Conservation (phyloP, 2,113 vertebrate species). For the Martes martes region DNA sequence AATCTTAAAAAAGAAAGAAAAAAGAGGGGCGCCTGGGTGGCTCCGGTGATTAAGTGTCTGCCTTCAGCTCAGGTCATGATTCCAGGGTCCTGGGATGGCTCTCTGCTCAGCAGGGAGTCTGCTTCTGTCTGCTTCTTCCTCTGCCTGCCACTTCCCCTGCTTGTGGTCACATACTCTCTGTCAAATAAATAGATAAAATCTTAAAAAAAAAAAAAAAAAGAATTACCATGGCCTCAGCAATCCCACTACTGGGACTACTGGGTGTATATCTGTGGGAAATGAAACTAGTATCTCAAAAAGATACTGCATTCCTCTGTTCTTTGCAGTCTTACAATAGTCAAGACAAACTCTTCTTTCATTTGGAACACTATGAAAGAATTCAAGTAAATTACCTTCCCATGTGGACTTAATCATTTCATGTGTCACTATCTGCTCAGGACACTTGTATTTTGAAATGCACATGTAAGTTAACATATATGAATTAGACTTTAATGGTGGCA, state of each 20-base stretch:
- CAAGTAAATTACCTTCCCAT: background rate
- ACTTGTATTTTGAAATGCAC: background rate
- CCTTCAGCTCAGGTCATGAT: too few relatives aligned
- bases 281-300: background rate
- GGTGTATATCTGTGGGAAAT: background rate
- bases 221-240: background rate
- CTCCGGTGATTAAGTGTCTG: too few relatives aligned
- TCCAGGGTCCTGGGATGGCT: too few relatives aligned
- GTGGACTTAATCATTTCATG: background rate
- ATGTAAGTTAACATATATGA: background rate
- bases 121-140: too few relatives aligned
- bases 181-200: too few relatives aligned
- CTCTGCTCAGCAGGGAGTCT: too few relatives aligned
- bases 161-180: too few relatives aligned
- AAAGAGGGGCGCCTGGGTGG: too few relatives aligned
- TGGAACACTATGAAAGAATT: background rate
- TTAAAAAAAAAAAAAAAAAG: too few relatives aligned
- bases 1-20: too few relatives aligned
- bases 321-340: background rate
- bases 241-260: background rate
- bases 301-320: background rate
- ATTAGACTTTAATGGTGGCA: background rate
- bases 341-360: background rate
- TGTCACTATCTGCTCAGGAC: background rate
- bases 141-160: too few relatives aligned